Base-by-base conservation (phyloP, 2,113 vertebrate species). In the Clupea harengus region DNA sequence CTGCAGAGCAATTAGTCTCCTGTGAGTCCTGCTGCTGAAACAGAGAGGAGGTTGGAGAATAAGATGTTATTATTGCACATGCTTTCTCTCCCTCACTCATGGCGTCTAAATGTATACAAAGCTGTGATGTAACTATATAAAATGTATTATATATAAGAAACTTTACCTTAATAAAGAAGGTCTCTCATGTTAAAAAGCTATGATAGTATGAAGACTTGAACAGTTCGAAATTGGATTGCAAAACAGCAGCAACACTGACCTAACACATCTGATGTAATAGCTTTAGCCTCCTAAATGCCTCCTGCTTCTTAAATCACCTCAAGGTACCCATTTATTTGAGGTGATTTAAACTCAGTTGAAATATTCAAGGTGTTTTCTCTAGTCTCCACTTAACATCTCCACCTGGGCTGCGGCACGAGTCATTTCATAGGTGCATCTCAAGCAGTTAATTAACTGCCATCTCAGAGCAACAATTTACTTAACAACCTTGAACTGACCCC, bases 381-480 rank as follows among this genome's bases (percentile, higher is more conserved):
- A 39, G 72, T 39, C 28, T 78, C 25, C 25, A 78, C 72, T 78
- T 78, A 78, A 78, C 72, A 78, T 78, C 39, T 78, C 28, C 72
- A 78, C 72, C 9, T 78, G 67, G n/a, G 67, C 67, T 78, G 28
- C 11, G 4, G 13, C 18, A 17, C 4, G 10, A 78, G 72, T 78
- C 2, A 44, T 54, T 78, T 32, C 72, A 78, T 39, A 78, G 72
- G 72, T 78, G 28, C 32, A 78, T 32, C 72, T 78, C 64, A 80
- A 45, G 32, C 82, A 54, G 47, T 85, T 64, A 47, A 46, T 75
- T 25, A 45, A 25, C 52, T 82, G 52, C 81, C 20, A 45, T 28
- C 15, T 46, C 20, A 44, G 45, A 45, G 17, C 39, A 52, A 20
- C 72, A 78, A 78, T 78, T 78, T 78, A 78, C 72, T 78, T 78